Evolutionary conservation across 2,797 vertebrate genomes (phyloP).

Genomic region (Xiphophorus birchmanni): DNA sequence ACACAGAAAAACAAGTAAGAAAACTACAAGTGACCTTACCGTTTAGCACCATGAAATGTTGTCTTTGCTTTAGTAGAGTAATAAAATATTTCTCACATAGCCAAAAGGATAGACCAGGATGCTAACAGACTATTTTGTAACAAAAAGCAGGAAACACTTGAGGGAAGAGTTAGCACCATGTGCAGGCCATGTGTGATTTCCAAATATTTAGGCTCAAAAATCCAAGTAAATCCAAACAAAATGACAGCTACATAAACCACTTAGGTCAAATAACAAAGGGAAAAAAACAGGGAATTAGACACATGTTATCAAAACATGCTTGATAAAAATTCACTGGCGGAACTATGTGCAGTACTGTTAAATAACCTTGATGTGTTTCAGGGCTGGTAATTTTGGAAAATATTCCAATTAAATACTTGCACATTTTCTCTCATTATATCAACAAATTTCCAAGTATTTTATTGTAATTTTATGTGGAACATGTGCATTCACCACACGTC

Average conservation of each 20-base stretch:
- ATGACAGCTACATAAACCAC: not conserved
- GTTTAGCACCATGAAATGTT: constrained; percentile 30
- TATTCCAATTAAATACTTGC: not conserved
- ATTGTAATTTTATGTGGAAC: not conserved
- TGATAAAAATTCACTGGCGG: not conserved
- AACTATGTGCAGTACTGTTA: not conserved
- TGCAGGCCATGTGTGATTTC: constrained; percentile 59
- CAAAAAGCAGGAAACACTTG: constrained; percentile 41
- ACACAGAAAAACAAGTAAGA: not conserved
- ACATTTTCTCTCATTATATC: not conserved
- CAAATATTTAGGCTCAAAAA: constrained; percentile 8
- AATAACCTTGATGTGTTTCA: not conserved
- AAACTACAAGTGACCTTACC: not conserved
- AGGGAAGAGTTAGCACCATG: constrained; percentile 53
- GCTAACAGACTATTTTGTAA: constrained; percentile 43
- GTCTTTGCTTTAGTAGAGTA: constrained; percentile 31
- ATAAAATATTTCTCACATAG: constrained; percentile 48
- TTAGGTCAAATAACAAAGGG: not conserved
- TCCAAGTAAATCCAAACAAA: constrained; percentile 15
- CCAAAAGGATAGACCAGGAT: constrained; percentile 20
- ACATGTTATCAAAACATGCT: not conserved
- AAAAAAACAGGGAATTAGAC: not conserved
- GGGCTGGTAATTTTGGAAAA: too few species aligned
- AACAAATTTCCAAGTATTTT: not conserved
- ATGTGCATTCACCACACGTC: not conserved